Conservation (phyloP, 2,797 vertebrate genomes). For the Clarias fuscus region DNA sequence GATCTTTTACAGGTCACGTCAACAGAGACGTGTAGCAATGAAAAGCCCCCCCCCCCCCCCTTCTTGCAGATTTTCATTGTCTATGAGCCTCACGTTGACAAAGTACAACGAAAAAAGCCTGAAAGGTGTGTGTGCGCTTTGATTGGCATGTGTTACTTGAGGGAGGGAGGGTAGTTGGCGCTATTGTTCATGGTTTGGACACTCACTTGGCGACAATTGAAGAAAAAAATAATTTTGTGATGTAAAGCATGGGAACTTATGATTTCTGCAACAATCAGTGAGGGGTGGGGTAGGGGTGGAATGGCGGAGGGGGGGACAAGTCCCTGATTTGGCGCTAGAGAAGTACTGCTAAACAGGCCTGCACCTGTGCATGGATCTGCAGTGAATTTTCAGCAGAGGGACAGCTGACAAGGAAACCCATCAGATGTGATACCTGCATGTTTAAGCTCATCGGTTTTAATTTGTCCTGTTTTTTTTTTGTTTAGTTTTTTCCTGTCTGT, state of each 20-base stretch:
- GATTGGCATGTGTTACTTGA: constrained; percentile 30
- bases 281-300: not conserved
- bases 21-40: constrained; percentile 73
- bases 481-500: constrained; percentile 26
- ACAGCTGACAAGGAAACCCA: constrained; percentile 41
- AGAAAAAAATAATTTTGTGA: constrained; percentile 35
- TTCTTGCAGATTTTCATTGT: constrained; percentile 49
- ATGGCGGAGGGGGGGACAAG: not conserved
- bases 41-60: constrained; percentile 32
- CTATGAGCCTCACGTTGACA: constrained; percentile 56
- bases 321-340: constrained; percentile 30
- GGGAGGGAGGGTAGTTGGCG: constrained; percentile 41
- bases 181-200: constrained; percentile 45
- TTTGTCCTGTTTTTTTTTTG: constrained; percentile 15
- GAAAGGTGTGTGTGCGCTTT: constrained; percentile 10
- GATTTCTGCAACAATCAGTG: constrained; percentile 24
- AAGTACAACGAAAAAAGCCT: constrained; percentile 49
- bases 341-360: constrained; percentile 15
- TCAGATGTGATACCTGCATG: constrained; percentile 69
- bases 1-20: constrained; percentile 69
- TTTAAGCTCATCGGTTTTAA: constrained; percentile 49
- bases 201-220: constrained; percentile 59
- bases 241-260: constrained; percentile 46
- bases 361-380: constrained; percentile 25
- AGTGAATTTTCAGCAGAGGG: constrained; percentile 25